Conservation (phyloP, 2,113 vertebrate species). For the Lasiurus borealis region DNA sequence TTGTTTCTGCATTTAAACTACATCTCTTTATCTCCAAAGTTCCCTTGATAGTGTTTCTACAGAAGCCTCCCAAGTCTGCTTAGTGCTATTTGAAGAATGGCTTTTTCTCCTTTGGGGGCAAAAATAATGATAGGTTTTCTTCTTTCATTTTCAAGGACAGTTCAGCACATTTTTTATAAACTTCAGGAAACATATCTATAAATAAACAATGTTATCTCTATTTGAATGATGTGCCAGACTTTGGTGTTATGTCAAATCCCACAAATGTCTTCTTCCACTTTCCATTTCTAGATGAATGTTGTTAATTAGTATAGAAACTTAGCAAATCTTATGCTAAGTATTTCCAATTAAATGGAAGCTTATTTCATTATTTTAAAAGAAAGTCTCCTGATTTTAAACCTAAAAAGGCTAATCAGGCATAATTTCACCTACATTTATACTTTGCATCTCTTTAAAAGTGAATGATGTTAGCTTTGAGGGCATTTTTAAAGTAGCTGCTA, state of each 20-base stretch:
- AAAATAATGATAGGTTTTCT: neutral
- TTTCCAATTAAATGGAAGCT: slow-evolving; percentile 49
- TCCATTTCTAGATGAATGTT: slow-evolving; percentile 37
- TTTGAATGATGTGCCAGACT: neutral
- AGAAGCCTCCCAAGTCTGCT: neutral
- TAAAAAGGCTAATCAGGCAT: neutral
- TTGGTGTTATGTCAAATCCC: neutral
- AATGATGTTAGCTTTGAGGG: neutral
- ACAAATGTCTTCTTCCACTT: neutral
- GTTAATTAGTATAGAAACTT: slow-evolving; percentile 48
- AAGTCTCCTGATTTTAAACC: slow-evolving; percentile 31
- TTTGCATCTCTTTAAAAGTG: neutral
- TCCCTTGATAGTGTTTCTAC: neutral
- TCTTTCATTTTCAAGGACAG: neutral
- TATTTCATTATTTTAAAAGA: neutral
- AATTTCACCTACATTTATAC: neutral
- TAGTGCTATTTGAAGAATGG: neutral
- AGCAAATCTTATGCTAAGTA: neutral
- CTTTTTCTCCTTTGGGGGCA: neutral
- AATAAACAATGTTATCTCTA: neutral
- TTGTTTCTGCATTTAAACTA: neutral
- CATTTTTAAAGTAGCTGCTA: slow-evolving; percentile 28
- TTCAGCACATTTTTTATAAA: neutral
- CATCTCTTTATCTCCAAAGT: neutral
- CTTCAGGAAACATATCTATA: neutral